A percentile compares a stretch with the other conserved stretches of the same genome.
These are phyloP conservation scores for Omphaloscelis lunosa DNA, from an alignment of 2,888 invertebrate genomes.

Conservation along the genomic window DNA sequence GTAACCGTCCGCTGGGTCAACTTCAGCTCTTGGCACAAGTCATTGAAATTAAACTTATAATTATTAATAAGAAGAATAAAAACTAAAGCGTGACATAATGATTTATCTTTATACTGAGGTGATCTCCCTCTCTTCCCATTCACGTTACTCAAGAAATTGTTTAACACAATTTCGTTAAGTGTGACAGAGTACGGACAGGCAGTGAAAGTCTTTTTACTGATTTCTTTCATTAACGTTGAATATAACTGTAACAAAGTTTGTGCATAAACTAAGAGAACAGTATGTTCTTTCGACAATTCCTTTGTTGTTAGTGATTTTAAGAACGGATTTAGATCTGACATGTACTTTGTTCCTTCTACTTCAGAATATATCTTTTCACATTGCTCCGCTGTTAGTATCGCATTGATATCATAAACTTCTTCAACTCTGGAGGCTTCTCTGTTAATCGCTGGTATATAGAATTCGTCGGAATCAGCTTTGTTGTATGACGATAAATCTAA, in stretches of 20 bases:
- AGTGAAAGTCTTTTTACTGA: conserved; percentile 76
- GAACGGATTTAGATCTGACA: conserved; percentile 70
- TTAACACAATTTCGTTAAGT: conserved; percentile 78
- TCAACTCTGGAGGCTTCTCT: conserved; percentile 83
- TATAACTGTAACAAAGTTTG: conserved; percentile 76
- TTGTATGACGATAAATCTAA: conserved; percentile 80
- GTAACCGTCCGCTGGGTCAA: conserved; percentile 73
- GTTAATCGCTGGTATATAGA: conserved; percentile 89
- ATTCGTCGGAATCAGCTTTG: conserved; percentile 80
- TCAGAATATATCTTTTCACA: conserved; percentile 80
- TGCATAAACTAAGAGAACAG: conserved; percentile 80
- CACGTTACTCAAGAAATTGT: conserved; percentile 73
- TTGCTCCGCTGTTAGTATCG: conserved; percentile 83
- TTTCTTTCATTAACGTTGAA: conserved; percentile 70
- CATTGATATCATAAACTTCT: conserved; percentile 86
- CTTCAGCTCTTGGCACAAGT: conserved; percentile 77
- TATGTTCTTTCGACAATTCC: conserved; percentile 69
- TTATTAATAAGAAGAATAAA: conserved; percentile 82
- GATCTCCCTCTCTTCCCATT: conserved; percentile 77
- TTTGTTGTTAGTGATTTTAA: conserved; percentile 71
- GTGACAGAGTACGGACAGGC: conserved; percentile 77
- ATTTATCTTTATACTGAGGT: conserved; percentile 80
- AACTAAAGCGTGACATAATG: conserved; percentile 82
- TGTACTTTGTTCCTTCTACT: conserved; percentile 75
- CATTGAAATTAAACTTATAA: conserved; percentile 79